Conservation (phyloP, 1,140 invertebrate species). For the Zaprionus capensis region DNA sequence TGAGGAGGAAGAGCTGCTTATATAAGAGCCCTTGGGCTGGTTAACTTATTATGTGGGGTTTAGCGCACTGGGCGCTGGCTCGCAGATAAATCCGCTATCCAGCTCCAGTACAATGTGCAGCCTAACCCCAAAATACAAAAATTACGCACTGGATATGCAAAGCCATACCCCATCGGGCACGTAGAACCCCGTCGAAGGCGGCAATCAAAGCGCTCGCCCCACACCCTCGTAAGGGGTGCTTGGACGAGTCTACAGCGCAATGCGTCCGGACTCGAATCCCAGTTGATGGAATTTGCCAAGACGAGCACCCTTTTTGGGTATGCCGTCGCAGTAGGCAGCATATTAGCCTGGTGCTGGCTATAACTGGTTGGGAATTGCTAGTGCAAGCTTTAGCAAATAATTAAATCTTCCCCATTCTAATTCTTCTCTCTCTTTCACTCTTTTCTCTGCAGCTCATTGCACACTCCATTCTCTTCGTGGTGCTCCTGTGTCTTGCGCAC, state of each 20-base stretch:
- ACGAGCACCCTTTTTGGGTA: conserved; percentile 77
- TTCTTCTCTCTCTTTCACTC: conserved; percentile 1
- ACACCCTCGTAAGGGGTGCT: conserved; percentile 19
- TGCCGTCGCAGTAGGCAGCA: rapidly evolving
- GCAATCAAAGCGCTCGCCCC: conserved; percentile 65
- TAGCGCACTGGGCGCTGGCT: conserved; percentile 60
- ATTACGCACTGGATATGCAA: conserved; percentile 84
- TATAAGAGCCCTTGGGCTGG: background rate
- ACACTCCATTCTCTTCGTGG: conserved; percentile 74
- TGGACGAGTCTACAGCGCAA: conserved; percentile 62
- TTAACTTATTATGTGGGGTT: conserved; percentile 49
- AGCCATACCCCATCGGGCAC: conserved; percentile 82
- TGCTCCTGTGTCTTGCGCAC: conserved; percentile 76
- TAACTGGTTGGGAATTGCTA: conserved; percentile 65
- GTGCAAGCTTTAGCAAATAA: background rate
- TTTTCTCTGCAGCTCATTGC: conserved; percentile 63
- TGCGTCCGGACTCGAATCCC: conserved; percentile 64
- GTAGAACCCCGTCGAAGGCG: conserved; percentile 53
- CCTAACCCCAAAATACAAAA: conserved; percentile 68
- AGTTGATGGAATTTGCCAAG: conserved; percentile 38
- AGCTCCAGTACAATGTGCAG: conserved; percentile 42
- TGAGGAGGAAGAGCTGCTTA: no score
- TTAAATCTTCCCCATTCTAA: background rate
- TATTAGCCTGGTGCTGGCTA: background rate
- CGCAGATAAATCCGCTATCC: conserved; percentile 59